Base-by-base conservation (phyloP, 2,888 invertebrate species). In the Halictus quadricinctus region DNA sequence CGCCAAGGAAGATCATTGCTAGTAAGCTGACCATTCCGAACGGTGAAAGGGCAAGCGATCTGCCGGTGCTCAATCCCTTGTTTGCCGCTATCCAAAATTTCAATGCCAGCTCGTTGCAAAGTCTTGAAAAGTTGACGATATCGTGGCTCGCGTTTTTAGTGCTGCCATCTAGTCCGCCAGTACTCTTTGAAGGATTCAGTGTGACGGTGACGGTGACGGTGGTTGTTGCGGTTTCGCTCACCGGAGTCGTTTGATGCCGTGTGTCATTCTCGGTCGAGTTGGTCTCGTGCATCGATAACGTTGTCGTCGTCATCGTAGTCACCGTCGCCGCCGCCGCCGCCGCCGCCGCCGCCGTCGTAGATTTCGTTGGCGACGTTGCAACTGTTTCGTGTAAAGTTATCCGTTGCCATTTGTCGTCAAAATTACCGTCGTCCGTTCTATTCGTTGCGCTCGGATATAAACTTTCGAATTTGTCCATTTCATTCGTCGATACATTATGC, bases 1-100 rank as follows among this genome's bases (percentile, higher is more conserved):
- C 98, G 0, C 98, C 98, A 91, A 98, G 95, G 93, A 98, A 98
- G 84, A 98, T 97, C 98, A 98, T 98, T 0, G 98, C 97, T n/a
- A 98, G 94, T 95, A 98, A 96, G 0, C 98, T 98, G 1, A 97
- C 97, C 80, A 97, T 96, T 0, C 98, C 97, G 92, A 98, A 98
- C 0, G 98, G 98, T 0, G 98, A 98, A 29, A 98, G 94, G 15
- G 98, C 96, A 88, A 98, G 95, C 90, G 98, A 98, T 91, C 98
- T 95, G 8, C 97, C 96, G 21, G 96, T 96, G 90, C 97, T 97
- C n/a, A 97, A 95, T 81, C 96, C 97, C 75, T 95, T 94, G 58
- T 95, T 95, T 1, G 96, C 96, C 18, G 97, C 96, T 0, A 97
- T 96, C 98, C 98, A 98, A 93, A 98, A 97, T 89, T 96, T 96